phyloP scores from a whole-genome alignment of 2,888 invertebrate species.

The Mesodorylaimus sp. region DNA sequence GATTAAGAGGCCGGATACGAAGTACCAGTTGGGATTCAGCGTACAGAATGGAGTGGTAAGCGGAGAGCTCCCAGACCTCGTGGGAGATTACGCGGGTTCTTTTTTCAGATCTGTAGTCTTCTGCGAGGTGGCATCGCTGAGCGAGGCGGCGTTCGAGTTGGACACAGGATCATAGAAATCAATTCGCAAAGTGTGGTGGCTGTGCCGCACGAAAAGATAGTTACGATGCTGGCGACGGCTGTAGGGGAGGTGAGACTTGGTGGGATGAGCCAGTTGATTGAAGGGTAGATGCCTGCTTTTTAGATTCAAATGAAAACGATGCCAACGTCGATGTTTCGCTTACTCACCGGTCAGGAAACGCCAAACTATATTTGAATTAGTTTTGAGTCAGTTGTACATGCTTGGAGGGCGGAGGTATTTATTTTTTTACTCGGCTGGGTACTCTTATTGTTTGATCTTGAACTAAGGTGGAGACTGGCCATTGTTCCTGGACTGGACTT shows the following conservation, averaged over 20 bases:
- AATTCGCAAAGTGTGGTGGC: constrained; percentile 99
- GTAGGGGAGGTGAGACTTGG: constrained; percentile 73
- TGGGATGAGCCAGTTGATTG: too few species aligned
- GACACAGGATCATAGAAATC: constrained; percentile 98
- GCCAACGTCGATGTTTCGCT: constrained; percentile 98
- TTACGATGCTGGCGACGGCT: constrained; percentile 91
- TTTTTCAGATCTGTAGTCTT: constrained; percentile 77
- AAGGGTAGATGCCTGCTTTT: too few species aligned
- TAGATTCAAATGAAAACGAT: constrained; percentile 99
- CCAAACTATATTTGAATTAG: constrained; percentile 93
- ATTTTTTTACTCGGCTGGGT: too few species aligned
- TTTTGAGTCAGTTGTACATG: too few species aligned
- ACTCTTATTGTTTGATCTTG: too few species aligned
- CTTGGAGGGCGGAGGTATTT: too few species aligned
- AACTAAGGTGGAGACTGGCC: too few species aligned
- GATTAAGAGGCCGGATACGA: constrained; percentile 95
- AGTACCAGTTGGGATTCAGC: constrained; percentile 97
- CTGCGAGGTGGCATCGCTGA: constrained; percentile 96
- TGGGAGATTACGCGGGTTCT: too few species aligned
- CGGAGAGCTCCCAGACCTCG: too few species aligned
- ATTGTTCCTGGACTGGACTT: too few species aligned
- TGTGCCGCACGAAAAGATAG: constrained; percentile 97
- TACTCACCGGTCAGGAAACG: constrained; percentile 95
- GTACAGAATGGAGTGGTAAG: constrained; percentile 96
- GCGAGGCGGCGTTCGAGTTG: constrained; percentile 91